Evolutionary conservation across 2,888 invertebrate species (phyloP), one percentile per base, ranked within the genome.

Genomic region (Thymelicus lineola): DNA sequence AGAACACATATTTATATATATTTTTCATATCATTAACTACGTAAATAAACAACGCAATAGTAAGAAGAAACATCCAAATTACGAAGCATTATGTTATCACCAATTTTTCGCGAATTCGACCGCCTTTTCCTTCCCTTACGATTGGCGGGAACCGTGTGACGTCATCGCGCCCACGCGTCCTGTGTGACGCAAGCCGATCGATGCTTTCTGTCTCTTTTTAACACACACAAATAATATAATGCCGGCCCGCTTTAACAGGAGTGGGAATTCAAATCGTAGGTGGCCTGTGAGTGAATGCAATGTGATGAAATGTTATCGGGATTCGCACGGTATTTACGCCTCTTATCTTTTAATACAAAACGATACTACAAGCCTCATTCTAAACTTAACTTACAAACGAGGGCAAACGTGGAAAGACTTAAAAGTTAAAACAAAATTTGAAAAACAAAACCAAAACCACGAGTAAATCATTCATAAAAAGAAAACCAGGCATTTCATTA

Each of bases 181-280:
- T 78, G 78, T 83, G 88, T 93, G 93, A 94, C 94, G 94, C 93
- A 93, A 90, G 86, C 86, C 86, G 86, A 92, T 93, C 93, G 90
- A 93, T 93, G 85, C 64, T 82, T 73, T 72, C 71, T 78, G 36
- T 89, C 88, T 77, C 82, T 63, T 64, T 89, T 15, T 3, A 15
- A 36, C 46, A 2, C 14, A 20, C 12, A 1, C 9, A 60, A 68
- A 61, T 48, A 15, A 62, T 20, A 63, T 65, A 70, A 73, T 48
- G 35, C 74, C 64, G 42, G 86, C 84, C 79, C 84, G 65, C 71
- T 92, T 87, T 86, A 76, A 82, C 84, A 88, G 89, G 90, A 90
- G 89, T 89, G 87, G 86, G 87, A 87, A 87, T 86, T 86, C 77
- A 82, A 85, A 83, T 78, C 90, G 93, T 93, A 87, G 92, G 92